Evolutionary conservation across 2,113 vertebrate species (phyloP), one percentile per base, ranked within the genome.

Genomic region (Vidua chalybeata): DNA sequence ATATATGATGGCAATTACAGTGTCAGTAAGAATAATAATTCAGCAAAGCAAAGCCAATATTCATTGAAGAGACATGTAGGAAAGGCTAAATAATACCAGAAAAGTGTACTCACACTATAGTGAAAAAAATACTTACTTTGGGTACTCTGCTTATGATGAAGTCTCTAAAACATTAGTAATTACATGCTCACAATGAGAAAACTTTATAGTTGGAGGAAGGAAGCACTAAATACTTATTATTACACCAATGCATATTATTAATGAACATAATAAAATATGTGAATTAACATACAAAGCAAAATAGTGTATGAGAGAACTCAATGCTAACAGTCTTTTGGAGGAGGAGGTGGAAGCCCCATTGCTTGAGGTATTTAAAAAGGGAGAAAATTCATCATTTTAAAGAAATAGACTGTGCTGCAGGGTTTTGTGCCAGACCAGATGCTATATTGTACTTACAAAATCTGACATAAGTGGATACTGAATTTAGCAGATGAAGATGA

Each of bases 1-100:
- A 85, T 87, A 79, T 93, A 80, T 84, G 83, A 84, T 87, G 82
- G 87, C 88, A 96, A 91, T 97, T 96, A 92, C 51, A 76, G 27
- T 73, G 76, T 81, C 49, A 71, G 56, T 88, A 84, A 93, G 75
- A 96, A 90, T 56, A 89, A 81, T 85, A 95, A 96, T 85, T 35
- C 54, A 80, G 82, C 59, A 79, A 75, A 94, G 31, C n/a, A 31
- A 91, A 95, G 27, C 37, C 28, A 84, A 88, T 90, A 92, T 74
- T 95, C 39, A 58, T 84, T 11, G 27, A 93, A 68, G 49, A 91
- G 84, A 41, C 67, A 15, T 64, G 28, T 84, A 81, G 15, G n/a
- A 82, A 80, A 26, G 16, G n/a, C 68, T 62, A 91, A 87, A 87
- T 87, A 80, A 67, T 89, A 81, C 46, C 30, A 93, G 55, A 84